Conservation (phyloP, 2,113 vertebrate genomes). For the Scartelaos histophorus region DNA sequence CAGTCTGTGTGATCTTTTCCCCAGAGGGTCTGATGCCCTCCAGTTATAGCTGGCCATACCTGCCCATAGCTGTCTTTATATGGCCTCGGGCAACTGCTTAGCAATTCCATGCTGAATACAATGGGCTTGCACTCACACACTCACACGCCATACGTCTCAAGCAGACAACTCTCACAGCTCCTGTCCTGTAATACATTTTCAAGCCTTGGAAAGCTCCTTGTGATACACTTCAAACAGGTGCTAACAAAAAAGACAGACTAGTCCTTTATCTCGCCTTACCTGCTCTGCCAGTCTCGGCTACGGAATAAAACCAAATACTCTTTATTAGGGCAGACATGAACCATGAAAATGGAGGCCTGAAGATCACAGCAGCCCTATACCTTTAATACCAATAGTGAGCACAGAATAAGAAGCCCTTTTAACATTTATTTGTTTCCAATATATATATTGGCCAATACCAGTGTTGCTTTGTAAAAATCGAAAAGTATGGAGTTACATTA, state of each 20-base stretch:
- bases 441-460: background rate
- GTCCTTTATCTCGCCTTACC: constrained; percentile 60
- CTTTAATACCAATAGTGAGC: background rate
- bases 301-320: constrained; percentile 48
- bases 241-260: constrained; percentile 66
- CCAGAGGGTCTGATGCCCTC: constrained; percentile 77
- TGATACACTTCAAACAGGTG: constrained; percentile 79
- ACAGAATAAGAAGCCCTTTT: background rate
- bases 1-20: constrained; percentile 65
- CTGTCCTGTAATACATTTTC: constrained; percentile 79
- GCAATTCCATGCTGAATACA: constrained; percentile 80
- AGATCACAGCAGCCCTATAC: background rate
- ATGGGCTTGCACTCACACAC: constrained; percentile 52
- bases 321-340: constrained; percentile 36
- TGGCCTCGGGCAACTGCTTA: constrained; percentile 81
- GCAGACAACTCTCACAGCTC: constrained; percentile 72
- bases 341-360: background rate
- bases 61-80: constrained; percentile 71
- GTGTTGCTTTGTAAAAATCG: background rate
- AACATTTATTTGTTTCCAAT: background rate
- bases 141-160: constrained; percentile 49
- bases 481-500: background rate
- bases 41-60: constrained; percentile 74
- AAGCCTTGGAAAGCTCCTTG: constrained; percentile 78
- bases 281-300: constrained; percentile 48